Percentiles rank a stretch among this genome's conserved stretches.
phyloP scores from a whole-genome alignment of 2,888 invertebrate species.

The Scaptomyza reducta region DNA sequence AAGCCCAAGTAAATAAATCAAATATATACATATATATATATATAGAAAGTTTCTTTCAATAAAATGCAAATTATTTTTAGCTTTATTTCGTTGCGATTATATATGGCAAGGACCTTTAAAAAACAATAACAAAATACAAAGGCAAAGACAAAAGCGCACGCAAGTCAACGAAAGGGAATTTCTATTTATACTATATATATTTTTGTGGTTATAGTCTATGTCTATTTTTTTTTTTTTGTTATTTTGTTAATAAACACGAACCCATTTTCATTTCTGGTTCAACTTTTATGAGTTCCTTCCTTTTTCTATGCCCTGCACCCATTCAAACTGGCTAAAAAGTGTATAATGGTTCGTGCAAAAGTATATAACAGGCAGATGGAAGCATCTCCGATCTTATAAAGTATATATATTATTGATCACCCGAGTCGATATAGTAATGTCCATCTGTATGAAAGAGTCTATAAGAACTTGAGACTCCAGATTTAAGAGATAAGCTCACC shows the following conservation, averaged over 20 bases:
- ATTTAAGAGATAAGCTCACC: too few relatives aligned
- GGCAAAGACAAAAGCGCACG: slow-evolving; percentile 20
- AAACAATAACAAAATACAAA: background rate
- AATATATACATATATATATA: slow-evolving; percentile 28
- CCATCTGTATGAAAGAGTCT: too few relatives aligned
- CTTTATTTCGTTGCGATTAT: slow-evolving; percentile 58
- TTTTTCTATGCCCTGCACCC: too few relatives aligned
- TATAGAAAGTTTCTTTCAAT: slow-evolving; percentile 57
- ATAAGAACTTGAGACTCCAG: too few relatives aligned
- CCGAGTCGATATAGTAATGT: too few relatives aligned
- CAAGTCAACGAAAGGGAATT: slow-evolving; percentile 32
- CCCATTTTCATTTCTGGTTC: slow-evolving; percentile 42
- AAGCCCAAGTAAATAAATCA: slow-evolving; percentile 64
- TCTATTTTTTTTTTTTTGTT: slow-evolving; percentile 28
- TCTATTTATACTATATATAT: background rate
- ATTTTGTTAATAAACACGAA: slow-evolving; percentile 62
- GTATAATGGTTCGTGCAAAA: too few relatives aligned
- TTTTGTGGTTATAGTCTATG: slow-evolving; percentile 5
- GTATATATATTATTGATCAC: too few relatives aligned
- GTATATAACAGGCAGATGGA: too few relatives aligned
- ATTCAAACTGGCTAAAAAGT: too few relatives aligned
- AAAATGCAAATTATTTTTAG: slow-evolving; percentile 72
- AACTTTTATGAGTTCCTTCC: slow-evolving; percentile 33
- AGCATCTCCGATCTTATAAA: too few relatives aligned
- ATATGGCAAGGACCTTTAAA: slow-evolving; percentile 32